Base-by-base conservation (phyloP, 2,888 invertebrate species). In the Acleris emargana region DNA sequence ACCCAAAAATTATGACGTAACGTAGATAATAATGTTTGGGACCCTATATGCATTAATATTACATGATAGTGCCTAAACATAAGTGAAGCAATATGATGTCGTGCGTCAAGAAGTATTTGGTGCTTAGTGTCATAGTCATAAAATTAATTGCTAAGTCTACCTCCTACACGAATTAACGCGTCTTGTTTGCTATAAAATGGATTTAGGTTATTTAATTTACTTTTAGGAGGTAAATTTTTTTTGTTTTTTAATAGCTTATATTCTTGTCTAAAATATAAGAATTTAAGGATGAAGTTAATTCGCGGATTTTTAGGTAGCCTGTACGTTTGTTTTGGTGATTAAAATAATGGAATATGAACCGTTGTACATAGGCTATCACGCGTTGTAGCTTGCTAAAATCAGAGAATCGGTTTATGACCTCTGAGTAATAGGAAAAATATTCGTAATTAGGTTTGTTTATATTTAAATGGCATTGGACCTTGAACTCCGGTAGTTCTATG, bases 141-240 rank as follows among this genome's bases (percentile, higher is more conserved):
- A 28, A 63, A 58, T 1, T 69, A 71, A 45, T 72, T 72, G 49
- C 52, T 53, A 5, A 71, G 57, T 22, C 72, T 70, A 9, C 72
- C 72, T 13, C 72, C 71, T 32, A 71, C 69, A 54, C 68, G 58
- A 43, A 72, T 64, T 42, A 71, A 5, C 1, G 38, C 4, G 25
- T 63, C 20, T 3, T 67, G 45, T 25, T 25, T 5, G 25, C 5
- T 25, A 25, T 25, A 25, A 25, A 25, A 25, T 25, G 25, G 25
- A 25, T 25, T 25, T 5, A 25, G 25, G 5, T 25, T 25, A 25
- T 25, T 25, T 25, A 25, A 25, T 25, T 5, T 25, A 25, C 25
- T 25, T 25, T 25, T 25, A 25, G 25, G 5, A 1, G 25, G 25
- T 5, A 25, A 25, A 25, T 5, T 5, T 25, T 25, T 25, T 25